Conservation (phyloP, 2,113 vertebrate genomes). For the Catharus fuscescens region DNA sequence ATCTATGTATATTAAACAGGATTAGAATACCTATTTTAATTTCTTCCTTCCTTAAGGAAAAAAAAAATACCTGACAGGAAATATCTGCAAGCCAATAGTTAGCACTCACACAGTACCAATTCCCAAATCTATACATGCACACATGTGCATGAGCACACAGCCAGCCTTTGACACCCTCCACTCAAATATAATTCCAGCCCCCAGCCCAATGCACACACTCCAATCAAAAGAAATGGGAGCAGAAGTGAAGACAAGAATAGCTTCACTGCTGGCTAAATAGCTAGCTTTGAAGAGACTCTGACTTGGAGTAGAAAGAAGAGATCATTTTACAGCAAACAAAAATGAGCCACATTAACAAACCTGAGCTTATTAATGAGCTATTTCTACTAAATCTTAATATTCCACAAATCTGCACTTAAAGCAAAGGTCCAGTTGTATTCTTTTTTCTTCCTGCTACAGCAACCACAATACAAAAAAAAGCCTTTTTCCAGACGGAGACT, state of each 20-base stretch:
- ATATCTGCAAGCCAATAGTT: not conserved
- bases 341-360: not conserved
- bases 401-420: not conserved
- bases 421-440: not conserved
- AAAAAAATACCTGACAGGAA: not conserved
- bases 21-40: not conserved
- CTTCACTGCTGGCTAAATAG: not conserved
- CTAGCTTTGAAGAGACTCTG: not conserved
- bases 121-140: not conserved
- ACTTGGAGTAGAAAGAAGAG: not conserved
- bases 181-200: rapidly evolving
- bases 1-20: not conserved
- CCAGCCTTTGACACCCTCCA: not conserved
- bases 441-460: not conserved
- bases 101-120: not conserved
- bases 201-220: not conserved
- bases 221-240: not conserved
- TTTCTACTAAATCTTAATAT: not conserved
- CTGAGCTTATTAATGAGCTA: not conserved
- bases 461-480: not conserved
- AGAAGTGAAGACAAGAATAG: not conserved
- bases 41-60: not conserved
- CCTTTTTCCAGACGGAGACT: not conserved
- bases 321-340: not conserved
- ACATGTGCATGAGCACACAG: rapidly evolving